Conservation (phyloP, 2,113 vertebrate genomes). For the Jaculus jaculus region DNA sequence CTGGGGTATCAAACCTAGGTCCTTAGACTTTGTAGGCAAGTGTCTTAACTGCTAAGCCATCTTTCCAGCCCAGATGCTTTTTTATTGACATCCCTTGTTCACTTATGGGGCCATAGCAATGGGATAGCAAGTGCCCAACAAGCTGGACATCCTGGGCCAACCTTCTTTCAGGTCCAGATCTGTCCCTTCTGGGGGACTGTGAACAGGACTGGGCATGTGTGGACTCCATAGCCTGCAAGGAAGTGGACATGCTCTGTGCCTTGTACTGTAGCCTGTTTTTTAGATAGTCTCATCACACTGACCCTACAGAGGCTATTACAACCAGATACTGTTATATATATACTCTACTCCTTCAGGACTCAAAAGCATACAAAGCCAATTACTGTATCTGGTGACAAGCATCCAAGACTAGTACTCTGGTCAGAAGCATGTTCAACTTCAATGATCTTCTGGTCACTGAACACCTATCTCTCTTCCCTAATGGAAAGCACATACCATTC, state of each 20-base stretch:
- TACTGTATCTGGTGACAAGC: background rate
- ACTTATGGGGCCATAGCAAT: background rate
- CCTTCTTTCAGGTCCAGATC: too few species aligned
- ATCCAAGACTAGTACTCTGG: background rate
- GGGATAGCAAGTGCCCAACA: background rate
- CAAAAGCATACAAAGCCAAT: background rate
- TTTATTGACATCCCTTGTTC: background rate
- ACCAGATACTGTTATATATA: background rate
- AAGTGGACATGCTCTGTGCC: background rate
- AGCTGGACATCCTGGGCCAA: too few species aligned
- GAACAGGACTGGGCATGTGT: background rate
- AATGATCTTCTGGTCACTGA: background rate
- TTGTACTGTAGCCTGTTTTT: too few species aligned
- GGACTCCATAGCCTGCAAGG: background rate
- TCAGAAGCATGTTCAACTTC: background rate
- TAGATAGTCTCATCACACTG: background rate
- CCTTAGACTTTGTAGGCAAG: too few species aligned
- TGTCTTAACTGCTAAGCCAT: too few species aligned
- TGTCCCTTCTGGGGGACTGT: background rate
- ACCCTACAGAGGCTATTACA: background rate
- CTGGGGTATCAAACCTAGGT: too few species aligned
- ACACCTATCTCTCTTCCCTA: background rate
- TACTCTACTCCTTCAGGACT: background rate
- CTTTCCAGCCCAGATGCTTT: background rate
- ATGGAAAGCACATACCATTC: too few species aligned